Base-by-base conservation (phyloP, 2,888 invertebrate genomes). In the Drosophila setosimentum region DNA sequence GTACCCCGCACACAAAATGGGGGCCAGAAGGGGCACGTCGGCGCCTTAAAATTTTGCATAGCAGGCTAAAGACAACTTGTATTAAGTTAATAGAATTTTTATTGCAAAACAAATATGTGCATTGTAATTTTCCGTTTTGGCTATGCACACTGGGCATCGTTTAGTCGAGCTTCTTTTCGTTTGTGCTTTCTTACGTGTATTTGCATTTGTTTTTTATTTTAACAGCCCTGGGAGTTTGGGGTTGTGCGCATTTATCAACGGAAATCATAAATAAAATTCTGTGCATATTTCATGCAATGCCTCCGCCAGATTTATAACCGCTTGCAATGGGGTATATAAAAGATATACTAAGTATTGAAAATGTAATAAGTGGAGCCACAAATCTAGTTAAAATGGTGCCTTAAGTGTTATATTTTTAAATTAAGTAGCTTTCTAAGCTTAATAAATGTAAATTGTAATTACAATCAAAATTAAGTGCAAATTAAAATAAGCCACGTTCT, bases 221-320 rank as follows among this genome's bases (percentile, higher is more conserved):
- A 73, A 72, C 69, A 71, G 45, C 29, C 18, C 55, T 33, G 81
- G 33, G 33, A 27, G 27, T 27, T 50, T 62, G 53, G 73, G 60
- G 57, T 40, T 40, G 65, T 51, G 69, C 63, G 69, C 73, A 87
- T 87, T 91, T 91, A 87, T 87, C 87, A 90, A 80, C 87, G 90
- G 91, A 91, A 90, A 90, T 89, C 91, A 91, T 91, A 87, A 87
- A 91, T 91, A 87, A 87, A 84, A 75, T 64, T 66, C 71, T 40
- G 75, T 70, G 70, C 89, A 86, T 89, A 84, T 84, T 78, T 91
- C 78, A 84, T 69, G 65, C 32, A 57, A 68, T 60, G 58, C 74
- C 51, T 66, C 37, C 27, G 59, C 37, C 35, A n/a, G 16, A 10
- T 37, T 54, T 57, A 18, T 29, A n/a, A 21, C 21, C 51, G 5